Evolutionary conservation across 1,140 invertebrate genomes (phyloP).

Genomic region (Drosophila simulans): DNA sequence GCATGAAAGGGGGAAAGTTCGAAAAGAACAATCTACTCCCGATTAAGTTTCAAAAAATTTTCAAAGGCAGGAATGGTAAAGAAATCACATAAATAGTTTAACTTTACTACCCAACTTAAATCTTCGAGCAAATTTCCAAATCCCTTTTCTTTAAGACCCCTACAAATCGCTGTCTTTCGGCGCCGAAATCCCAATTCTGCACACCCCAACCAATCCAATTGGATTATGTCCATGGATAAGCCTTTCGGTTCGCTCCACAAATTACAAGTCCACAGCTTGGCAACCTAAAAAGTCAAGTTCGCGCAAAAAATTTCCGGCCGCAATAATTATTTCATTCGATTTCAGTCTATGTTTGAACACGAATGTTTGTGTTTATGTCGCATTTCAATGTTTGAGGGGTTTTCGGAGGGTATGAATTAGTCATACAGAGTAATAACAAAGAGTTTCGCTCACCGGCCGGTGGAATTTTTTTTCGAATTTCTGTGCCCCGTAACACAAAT

Average conservation of each 20-base stretch:
- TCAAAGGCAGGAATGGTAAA: too few relatives aligned
- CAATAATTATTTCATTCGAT: conserved; percentile 78
- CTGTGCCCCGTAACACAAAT: conserved; percentile 18
- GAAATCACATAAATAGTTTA: too few relatives aligned
- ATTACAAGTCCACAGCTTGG: background rate
- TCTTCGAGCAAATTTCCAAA: too few relatives aligned
- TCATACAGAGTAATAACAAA: conserved; percentile 58
- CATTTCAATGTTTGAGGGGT: conserved; percentile 21
- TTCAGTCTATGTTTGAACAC: conserved; percentile 69
- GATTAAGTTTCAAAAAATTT: too few relatives aligned
- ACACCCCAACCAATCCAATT: conserved; percentile 38
- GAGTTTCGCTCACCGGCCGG: conserved; percentile 51
- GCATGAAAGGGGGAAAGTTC: conserved; percentile 18
- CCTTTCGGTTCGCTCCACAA: conserved; percentile 36
- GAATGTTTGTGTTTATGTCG: conserved; percentile 67
- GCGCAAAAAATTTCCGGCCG: conserved; percentile 53
- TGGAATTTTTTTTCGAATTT: conserved; percentile 38
- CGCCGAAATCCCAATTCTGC: conserved; percentile 25
- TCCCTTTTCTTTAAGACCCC: background rate
- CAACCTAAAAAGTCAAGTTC: conserved; percentile 72
- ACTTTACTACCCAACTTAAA: too few relatives aligned
- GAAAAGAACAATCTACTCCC: background rate
- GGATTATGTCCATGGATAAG: conserved; percentile 30
- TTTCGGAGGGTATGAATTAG: conserved; percentile 32
- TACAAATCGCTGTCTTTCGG: conserved; percentile 12